Percentiles rank a stretch among this genome's conserved stretches.
Conservation (phyloP, 2,888 invertebrate genomes). For the Lingula anatina region DNA sequence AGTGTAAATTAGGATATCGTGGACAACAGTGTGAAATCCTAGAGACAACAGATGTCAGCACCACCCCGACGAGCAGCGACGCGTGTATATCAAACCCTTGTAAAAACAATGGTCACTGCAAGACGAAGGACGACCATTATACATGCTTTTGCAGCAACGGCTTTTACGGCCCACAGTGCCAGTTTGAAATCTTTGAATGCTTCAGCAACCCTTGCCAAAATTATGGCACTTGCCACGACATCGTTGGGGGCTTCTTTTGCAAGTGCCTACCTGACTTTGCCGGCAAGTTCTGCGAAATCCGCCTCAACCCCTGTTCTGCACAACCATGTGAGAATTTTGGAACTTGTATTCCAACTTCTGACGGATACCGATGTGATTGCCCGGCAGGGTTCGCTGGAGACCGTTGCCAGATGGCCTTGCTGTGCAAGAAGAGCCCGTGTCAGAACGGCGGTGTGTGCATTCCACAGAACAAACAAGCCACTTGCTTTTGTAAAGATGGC, state of each 20-base stretch:
- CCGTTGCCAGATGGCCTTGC: not conserved
- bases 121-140: not conserved
- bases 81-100: not conserved
- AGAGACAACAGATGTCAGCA: no score
- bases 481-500: no score
- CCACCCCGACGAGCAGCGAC: no score
- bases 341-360: not conserved
- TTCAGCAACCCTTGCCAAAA: not conserved
- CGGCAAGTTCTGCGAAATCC: not conserved
- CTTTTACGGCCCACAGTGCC: not conserved
- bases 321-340: not conserved
- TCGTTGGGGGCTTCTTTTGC: not conserved
- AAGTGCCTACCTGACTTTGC: not conserved
- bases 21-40: no score
- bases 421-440: no score
- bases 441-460: no score
- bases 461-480: no score
- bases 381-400: not conserved
- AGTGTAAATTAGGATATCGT: no score
- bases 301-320: not conserved
- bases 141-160: not conserved
- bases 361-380: not conserved
- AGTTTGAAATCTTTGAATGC: not conserved
- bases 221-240: not conserved
- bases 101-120: not conserved